phyloP scores from a whole-genome alignment of 2,797 vertebrate species.

The Microchirus variegatus region DNA sequence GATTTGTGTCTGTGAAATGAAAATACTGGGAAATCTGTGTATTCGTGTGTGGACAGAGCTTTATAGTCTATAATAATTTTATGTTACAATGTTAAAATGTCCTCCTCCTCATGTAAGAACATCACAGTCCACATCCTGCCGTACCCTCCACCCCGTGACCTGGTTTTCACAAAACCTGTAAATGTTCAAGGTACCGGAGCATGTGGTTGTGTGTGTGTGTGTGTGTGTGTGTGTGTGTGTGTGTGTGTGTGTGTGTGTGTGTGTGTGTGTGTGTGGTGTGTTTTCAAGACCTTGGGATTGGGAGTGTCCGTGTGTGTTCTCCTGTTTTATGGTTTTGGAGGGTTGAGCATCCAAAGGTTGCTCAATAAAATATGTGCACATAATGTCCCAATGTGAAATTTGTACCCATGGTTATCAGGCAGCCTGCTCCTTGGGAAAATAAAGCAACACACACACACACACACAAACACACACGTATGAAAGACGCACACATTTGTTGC shows the following conservation, averaged over 20 bases:
- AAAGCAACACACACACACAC: constrained; percentile 15
- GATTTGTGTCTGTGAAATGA: too few relatives aligned
- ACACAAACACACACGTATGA: constrained; percentile 6
- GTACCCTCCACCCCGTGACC: neutral
- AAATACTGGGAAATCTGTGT: too few relatives aligned
- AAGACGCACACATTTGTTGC: constrained; percentile 11
- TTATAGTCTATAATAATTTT: too few relatives aligned
- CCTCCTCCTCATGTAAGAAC: neutral
- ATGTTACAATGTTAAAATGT: too few relatives aligned
- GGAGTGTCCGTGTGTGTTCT: constrained; percentile 43
- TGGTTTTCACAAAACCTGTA: constrained; percentile 5
- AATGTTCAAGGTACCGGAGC: constrained; percentile 28
- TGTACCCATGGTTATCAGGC: constrained; percentile 70
- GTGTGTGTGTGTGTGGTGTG: constrained; percentile 8
- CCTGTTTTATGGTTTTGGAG: constrained; percentile 72
- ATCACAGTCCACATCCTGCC: constrained; percentile 3
- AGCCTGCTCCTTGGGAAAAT: constrained; percentile 19
- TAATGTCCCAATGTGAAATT: constrained; percentile 75
- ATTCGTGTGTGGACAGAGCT: too few relatives aligned
- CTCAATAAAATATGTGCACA: constrained; percentile 74
- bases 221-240: too few relatives aligned
- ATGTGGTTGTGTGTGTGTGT: constrained; percentile 16
- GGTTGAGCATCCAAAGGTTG: constrained; percentile 74
- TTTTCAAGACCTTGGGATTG: constrained; percentile 44
- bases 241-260: constrained; percentile 13